phyloP scores from a whole-genome alignment of 2,113 vertebrate genomes.

The Myotis yumanensis region DNA sequence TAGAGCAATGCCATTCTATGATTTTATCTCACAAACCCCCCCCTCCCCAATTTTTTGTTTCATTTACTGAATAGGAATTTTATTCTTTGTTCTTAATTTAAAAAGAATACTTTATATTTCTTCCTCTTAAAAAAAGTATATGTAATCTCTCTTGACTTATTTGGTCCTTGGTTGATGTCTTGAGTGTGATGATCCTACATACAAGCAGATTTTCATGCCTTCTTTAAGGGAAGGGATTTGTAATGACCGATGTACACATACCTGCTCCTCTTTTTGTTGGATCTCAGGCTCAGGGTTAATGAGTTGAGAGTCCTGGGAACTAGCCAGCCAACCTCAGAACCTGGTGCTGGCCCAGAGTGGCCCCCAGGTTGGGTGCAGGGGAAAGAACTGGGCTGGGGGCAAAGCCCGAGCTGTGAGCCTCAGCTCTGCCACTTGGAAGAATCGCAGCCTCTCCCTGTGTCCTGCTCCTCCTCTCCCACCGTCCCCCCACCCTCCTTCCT shows the following conservation, averaged over 20 bases:
- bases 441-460: not conserved
- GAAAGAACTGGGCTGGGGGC: not conserved
- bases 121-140: slow-evolving; percentile 47
- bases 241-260: not conserved
- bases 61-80: slow-evolving; percentile 56
- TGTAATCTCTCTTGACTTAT: slow-evolving; percentile 51
- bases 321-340: not conserved
- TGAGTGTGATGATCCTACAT: slow-evolving; percentile 7
- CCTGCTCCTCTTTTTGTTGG: not conserved
- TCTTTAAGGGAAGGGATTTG: not conserved
- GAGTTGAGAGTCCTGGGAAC: not conserved
- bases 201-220: not conserved
- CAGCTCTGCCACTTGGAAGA: not conserved
- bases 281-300: slow-evolving; percentile 7
- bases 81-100: slow-evolving; percentile 61
- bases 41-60: not conserved
- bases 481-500: accelerated
- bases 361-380: not conserved
- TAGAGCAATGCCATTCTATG: not conserved
- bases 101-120: slow-evolving; percentile 45
- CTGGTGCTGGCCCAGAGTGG: not conserved
- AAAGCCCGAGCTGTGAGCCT: not conserved
- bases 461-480: accelerated
- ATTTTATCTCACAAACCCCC: not conserved
- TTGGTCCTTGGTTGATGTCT: slow-evolving; percentile 42